Evolutionary conservation across 2,113 vertebrate species (phyloP).

Genomic region (Tupaia tana): DNA sequence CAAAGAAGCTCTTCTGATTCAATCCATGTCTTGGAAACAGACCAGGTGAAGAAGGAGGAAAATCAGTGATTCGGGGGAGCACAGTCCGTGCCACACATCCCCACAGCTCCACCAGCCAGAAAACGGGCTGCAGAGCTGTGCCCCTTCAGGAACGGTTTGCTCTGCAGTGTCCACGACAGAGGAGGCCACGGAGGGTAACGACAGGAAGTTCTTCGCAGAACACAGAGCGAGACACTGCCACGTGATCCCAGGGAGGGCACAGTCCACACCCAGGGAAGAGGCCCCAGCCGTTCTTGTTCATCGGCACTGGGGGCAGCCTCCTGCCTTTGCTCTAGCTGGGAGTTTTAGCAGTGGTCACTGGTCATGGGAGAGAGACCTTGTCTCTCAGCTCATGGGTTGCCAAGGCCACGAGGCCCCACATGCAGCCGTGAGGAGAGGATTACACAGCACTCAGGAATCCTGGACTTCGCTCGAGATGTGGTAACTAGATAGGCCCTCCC

Average conservation of each 20-base stretch:
- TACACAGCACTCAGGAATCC: background rate
- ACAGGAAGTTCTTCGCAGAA: background rate
- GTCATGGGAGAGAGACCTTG: background rate
- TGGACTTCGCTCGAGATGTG: background rate
- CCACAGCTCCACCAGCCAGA: background rate
- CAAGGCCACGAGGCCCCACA: background rate
- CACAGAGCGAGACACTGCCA: background rate
- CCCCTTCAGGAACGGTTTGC: background rate
- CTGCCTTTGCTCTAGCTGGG: background rate
- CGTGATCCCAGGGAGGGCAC: background rate
- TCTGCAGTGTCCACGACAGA: background rate
- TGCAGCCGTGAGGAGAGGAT: background rate
- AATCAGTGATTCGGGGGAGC: background rate
- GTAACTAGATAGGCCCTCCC: background rate
- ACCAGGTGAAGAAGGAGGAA: background rate
- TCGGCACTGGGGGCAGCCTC: background rate
- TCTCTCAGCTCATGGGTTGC: slow-evolving; percentile 7
- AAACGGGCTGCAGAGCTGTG: background rate
- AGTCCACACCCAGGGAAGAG: background rate
- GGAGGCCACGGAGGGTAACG: background rate
- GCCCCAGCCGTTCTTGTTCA: background rate
- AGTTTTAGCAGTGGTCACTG: background rate
- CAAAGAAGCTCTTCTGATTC: background rate
- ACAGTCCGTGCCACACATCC: background rate
- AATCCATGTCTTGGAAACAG: background rate